These are phyloP conservation scores for Rhodeus uyekii DNA, from an alignment of 2,797 vertebrate genomes.

Conservation along the genomic window DNA sequence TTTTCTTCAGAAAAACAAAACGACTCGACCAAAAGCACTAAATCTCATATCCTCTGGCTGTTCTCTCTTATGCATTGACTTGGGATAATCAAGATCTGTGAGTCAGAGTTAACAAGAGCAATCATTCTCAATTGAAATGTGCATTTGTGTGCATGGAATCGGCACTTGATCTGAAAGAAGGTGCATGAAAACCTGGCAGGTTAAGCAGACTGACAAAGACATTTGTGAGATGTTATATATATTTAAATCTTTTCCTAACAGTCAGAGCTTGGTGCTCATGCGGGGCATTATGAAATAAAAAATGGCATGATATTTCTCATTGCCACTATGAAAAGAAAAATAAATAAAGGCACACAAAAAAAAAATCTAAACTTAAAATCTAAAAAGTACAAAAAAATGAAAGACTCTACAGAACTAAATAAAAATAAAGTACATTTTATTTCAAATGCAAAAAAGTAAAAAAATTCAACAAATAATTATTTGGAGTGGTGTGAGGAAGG, in stretches of 20 bases:
- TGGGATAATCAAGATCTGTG: not conserved
- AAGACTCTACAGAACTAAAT: not conserved
- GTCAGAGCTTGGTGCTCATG: not conserved
- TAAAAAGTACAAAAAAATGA: not conserved
- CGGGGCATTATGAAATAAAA: not conserved
- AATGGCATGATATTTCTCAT: not conserved
- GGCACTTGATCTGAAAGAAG: not conserved
- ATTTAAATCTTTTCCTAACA: constrained; percentile 11
- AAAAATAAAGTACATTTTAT: not conserved
- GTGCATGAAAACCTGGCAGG: constrained; percentile 15
- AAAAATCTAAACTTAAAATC: not conserved
- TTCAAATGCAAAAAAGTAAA: too few relatives aligned
- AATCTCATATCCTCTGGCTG: constrained; percentile 16
- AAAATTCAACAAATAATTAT: not conserved
- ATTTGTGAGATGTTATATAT: constrained; percentile 19
- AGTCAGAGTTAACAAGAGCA: not conserved
- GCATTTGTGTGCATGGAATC: not conserved
- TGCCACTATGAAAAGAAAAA: not conserved
- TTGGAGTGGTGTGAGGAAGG: not conserved
- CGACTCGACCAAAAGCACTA: not conserved
- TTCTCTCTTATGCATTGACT: constrained; percentile 4
- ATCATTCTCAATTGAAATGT: not conserved
- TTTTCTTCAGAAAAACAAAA: constrained; percentile 17
- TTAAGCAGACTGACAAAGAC: constrained; percentile 10
- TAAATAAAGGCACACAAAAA: not conserved